Percentiles rank a stretch among this genome's conserved stretches.
phyloP scores from a whole-genome alignment of 2,888 invertebrate species.

The Pherbina coryleti region DNA sequence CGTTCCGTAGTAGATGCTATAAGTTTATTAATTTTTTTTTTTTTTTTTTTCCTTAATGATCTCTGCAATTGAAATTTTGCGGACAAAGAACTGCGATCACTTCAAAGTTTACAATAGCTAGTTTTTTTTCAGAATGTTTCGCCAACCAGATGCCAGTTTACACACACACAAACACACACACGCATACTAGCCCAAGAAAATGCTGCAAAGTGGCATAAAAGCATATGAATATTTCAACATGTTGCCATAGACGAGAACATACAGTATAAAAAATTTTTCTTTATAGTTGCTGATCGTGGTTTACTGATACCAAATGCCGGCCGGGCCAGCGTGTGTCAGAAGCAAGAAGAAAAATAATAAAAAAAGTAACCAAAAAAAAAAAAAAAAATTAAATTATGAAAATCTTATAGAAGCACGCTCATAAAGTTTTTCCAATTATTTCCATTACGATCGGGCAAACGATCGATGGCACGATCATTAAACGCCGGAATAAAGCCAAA shows the following conservation, averaged over 20 bases:
- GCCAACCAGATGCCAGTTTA: neutral
- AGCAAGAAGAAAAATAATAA: too few relatives aligned
- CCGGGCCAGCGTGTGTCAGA: too few relatives aligned
- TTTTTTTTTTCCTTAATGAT: neutral
- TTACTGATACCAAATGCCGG: neutral
- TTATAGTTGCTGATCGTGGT: neutral
- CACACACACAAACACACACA: neutral
- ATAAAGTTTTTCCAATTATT: neutral
- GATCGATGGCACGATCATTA: neutral
- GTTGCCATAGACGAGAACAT: neutral
- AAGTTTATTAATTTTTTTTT: too few relatives aligned
- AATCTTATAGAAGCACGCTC: too few relatives aligned
- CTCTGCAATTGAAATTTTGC: neutral
- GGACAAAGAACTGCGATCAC: neutral
- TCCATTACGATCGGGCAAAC: neutral
- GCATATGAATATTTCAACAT: neutral
- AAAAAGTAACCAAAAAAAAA: too few relatives aligned
- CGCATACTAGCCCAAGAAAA: neutral
- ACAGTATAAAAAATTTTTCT: neutral
- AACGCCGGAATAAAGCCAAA: neutral
- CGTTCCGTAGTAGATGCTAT: too few relatives aligned
- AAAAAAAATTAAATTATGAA: too few relatives aligned
- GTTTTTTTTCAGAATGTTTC: neutral
- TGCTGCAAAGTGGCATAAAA: neutral
- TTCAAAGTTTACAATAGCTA: neutral